Evolutionary conservation across 2,888 invertebrate genomes (phyloP).

Genomic region (Volucella inanis): DNA sequence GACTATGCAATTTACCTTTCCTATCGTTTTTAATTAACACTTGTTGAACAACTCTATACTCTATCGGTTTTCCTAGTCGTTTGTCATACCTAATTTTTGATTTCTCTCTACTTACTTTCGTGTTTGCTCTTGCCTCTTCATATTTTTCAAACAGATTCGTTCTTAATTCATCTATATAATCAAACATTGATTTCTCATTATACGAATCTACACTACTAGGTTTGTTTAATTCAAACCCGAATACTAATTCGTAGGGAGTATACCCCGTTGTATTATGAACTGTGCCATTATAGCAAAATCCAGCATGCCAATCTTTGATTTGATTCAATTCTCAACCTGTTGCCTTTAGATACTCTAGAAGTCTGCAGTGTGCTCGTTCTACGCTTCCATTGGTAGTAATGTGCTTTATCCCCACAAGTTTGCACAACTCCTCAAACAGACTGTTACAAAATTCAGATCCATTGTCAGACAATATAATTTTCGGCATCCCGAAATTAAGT

Average conservation of each 20-base stretch:
- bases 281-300: not conserved
- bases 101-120: not conserved
- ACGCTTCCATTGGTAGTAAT: too few relatives aligned
- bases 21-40: not conserved
- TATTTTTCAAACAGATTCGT: not conserved
- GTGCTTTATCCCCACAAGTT: too few relatives aligned
- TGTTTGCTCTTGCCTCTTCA: not conserved
- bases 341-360: not conserved
- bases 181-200: slow-evolving; percentile 1
- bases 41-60: not conserved
- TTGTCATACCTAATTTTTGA: not conserved
- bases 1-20: too few relatives aligned
- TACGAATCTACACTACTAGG: not conserved
- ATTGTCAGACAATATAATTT: too few relatives aligned
- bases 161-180: slow-evolving; percentile 11
- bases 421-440: too few relatives aligned
- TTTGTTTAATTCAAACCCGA: slow-evolving; percentile 1
- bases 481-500: too few relatives aligned
- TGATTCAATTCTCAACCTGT: not conserved
- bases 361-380: slow-evolving; percentile 1
- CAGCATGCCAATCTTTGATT: not conserved
- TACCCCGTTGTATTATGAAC: not conserved
- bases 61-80: too few relatives aligned
- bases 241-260: slow-evolving; percentile 11
- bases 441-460: too few relatives aligned